These are phyloP conservation scores for Rhombomys opimus DNA, from an alignment of 2,113 vertebrate species.

Conservation along the genomic window DNA sequence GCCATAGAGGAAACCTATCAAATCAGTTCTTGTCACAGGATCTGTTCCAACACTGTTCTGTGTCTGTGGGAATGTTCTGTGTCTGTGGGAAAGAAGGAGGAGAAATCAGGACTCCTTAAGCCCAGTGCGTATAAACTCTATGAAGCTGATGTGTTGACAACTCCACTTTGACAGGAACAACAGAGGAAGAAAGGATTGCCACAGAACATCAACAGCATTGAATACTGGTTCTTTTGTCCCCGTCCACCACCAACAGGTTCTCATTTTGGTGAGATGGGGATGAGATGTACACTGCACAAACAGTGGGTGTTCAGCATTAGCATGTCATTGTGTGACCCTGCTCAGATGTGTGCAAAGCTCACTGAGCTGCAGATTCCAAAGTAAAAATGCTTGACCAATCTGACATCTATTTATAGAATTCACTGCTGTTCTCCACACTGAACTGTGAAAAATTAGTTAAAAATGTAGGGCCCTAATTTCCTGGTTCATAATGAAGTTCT, in stretches of 20 bases:
- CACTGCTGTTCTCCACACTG: constrained; percentile 44
- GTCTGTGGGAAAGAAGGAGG: background rate
- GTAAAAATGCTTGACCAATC: constrained; percentile 55
- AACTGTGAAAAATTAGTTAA: constrained; percentile 45
- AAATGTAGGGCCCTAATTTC: constrained; percentile 8
- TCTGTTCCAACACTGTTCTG: background rate
- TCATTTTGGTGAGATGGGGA: background rate
- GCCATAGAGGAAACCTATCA: background rate
- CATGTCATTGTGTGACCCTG: constrained; percentile 2
- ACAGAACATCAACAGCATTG: background rate
- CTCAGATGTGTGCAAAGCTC: constrained; percentile 29
- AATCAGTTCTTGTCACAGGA: background rate
- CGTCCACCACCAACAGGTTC: background rate
- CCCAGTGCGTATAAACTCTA: constrained; percentile 6
- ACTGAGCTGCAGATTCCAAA: constrained; percentile 49
- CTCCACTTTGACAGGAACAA: background rate
- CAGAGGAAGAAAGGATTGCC: constrained; percentile 24
- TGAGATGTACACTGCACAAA: background rate
- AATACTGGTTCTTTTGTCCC: background rate
- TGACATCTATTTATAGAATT: constrained; percentile 66
- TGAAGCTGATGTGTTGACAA: background rate
- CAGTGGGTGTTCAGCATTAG: background rate
- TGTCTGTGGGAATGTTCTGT: background rate
- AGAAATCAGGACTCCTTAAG: constrained; percentile 44
- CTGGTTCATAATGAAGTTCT: background rate